These are phyloP conservation scores for Trochalopteron elliotii DNA, from an alignment of 2,113 vertebrate species.

Conservation along the genomic window DNA sequence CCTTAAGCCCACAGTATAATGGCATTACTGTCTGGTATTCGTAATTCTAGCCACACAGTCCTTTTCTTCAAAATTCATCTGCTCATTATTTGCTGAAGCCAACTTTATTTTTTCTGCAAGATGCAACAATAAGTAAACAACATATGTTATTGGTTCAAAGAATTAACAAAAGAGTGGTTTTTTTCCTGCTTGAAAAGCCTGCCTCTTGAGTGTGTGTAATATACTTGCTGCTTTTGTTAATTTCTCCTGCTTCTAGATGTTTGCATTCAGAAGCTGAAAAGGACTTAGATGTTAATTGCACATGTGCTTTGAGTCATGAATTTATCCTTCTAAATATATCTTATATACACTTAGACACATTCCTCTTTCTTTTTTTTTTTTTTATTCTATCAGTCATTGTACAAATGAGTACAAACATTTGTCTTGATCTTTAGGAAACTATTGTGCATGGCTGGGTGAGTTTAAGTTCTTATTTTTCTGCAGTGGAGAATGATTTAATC, in stretches of 20 bases:
- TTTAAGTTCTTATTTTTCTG: background rate
- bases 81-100: slow-evolving; percentile 54
- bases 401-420: background rate
- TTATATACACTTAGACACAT: background rate
- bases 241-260: slow-evolving; percentile 13
- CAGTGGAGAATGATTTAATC: background rate
- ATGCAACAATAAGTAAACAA: slow-evolving; percentile 62
- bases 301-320: background rate
- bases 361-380: background rate
- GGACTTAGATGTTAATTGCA: background rate
- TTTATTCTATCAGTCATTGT: background rate
- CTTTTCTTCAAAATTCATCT: slow-evolving; percentile 49
- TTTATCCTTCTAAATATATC: slow-evolving; percentile 20
- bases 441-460: background rate
- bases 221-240: background rate
- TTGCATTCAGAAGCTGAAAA: slow-evolving; percentile 41
- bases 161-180: background rate
- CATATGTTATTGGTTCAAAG: slow-evolving; percentile 58
- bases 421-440: background rate
- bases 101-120: slow-evolving; percentile 58
- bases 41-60: slow-evolving; percentile 32
- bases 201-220: background rate
- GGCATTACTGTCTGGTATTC: slow-evolving; percentile 52
- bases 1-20: slow-evolving; percentile 48
- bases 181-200: slow-evolving; percentile 8